A percentile compares a stretch with the other conserved stretches of the same genome.
Conservation (phyloP, 2,797 vertebrate genomes). For the Spea hammondii region DNA sequence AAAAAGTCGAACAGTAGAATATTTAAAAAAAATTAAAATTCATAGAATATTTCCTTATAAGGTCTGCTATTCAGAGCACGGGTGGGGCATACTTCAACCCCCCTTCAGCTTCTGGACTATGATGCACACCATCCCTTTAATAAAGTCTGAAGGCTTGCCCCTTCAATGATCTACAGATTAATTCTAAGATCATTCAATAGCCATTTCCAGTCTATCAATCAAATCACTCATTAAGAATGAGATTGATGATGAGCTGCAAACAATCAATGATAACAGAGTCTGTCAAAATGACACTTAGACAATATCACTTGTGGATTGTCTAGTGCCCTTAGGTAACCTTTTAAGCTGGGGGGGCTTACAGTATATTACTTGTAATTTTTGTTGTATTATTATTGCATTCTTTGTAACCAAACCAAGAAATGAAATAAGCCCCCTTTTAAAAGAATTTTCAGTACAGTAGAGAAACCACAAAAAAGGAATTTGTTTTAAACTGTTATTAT, state of each 20-base stretch:
- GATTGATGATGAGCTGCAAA: conserved; percentile 11
- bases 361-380: not conserved
- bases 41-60: no score
- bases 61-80: no score
- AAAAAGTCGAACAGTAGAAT: no score
- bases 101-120: no score
- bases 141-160: no score
- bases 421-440: not conserved
- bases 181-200: not conserved
- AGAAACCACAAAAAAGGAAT: conserved; percentile 24
- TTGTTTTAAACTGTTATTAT: conserved; percentile 34
- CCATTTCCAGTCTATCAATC: not conserved
- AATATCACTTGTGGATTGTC: not conserved
- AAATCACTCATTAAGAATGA: conserved; percentile 12
- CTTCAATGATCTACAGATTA: no score
- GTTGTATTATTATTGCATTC: not conserved
- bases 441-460: not conserved
- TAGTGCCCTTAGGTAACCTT: conserved; percentile 12
- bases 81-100: no score
- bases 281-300: conserved; percentile 18
- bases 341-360: not conserved
- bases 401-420: conserved; percentile 20
- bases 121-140: no score
- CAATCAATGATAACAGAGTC: conserved; percentile 16
- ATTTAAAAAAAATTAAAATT: no score